Percentiles rank a stretch among this genome's conserved stretches.
These are phyloP conservation scores for Drosophila rufa DNA, from an alignment of 1,140 invertebrate species.

Conservation along the genomic window DNA sequence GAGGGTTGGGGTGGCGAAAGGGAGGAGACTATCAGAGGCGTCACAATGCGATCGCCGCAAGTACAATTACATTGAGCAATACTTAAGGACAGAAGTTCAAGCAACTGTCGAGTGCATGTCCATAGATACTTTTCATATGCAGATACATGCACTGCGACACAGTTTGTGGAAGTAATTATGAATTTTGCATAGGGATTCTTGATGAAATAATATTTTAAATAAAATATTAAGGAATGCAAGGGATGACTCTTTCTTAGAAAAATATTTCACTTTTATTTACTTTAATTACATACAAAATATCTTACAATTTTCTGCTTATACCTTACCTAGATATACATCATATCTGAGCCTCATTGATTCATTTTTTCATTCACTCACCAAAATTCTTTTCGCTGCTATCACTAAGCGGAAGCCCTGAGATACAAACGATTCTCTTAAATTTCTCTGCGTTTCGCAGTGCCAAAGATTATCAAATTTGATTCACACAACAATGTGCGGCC, in stretches of 20 bases:
- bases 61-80: constrained; percentile 49
- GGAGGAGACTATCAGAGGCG: constrained; percentile 31
- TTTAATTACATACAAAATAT: no score
- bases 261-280: no score
- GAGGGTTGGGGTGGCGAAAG: neutral
- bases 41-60: constrained; percentile 55
- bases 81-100: constrained; percentile 80
- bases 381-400: neutral
- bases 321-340: neutral
- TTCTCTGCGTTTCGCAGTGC: constrained; percentile 11
- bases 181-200: neutral
- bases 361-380: neutral
- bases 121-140: constrained; percentile 23
- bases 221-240: neutral
- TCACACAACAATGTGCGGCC: constrained; percentile 36
- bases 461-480: constrained; percentile 47
- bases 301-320: neutral
- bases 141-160: constrained; percentile 4
- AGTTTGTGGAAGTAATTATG: neutral
- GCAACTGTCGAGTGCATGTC: constrained; percentile 63
- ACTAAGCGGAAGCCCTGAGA: constrained; percentile 19
- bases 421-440: constrained; percentile 19
- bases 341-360: constrained; percentile 36
- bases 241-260: no score
- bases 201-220: neutral